Base-by-base conservation (phyloP, 2,797 vertebrate genomes). In the Cygnus olor region DNA sequence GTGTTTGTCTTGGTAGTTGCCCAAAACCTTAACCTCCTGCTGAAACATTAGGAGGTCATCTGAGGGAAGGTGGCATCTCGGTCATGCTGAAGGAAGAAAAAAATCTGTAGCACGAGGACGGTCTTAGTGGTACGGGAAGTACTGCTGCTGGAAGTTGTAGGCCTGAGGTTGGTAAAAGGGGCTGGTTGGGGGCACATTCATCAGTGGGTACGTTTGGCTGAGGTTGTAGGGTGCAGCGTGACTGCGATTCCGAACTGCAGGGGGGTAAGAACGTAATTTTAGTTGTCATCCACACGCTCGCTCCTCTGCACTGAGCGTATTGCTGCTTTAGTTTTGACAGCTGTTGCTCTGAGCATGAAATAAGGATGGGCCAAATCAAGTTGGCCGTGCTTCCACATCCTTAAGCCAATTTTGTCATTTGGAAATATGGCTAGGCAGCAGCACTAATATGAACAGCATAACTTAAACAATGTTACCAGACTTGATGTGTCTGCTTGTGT, bases 241-340 rank as follows among this genome's bases (percentile, higher is more conserved):
- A 16, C 15, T 40, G 40, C 38, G 18, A 28, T 44, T n/a, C 20
- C 60, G 10, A 76, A 84, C 45, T 72, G 54, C 51, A 79, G 72
- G 32, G 76, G 20, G 6, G 11, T 6, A 27, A 49, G 66, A 70
- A 40, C 65, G 68, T 44, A 34, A 27, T 32, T 51, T 34, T 60
- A 1, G 27, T 60, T 74, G 40, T 69, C 40, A 11, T 18, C n/a
- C 0, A 0, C 36, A 6, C 7, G 0, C 40, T 83, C 60, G 11
- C 44, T 34, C 14, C 36, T 72, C 16, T 81, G 8, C 2, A 0
- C 18, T 60, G 49, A 11, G 28, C 12, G 7, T 42, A 14, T 79
- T 14, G 16, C 27, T 76, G 21, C 0, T 74, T 56, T 32, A 53
- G 22, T 85, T 91, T 38, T 60, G 24, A 64, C 53, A 1, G 0